Evolutionary conservation across 1,140 invertebrate species (phyloP), one percentile per base, ranked within the genome.

Genomic region (Drosophila nannoptera): DNA sequence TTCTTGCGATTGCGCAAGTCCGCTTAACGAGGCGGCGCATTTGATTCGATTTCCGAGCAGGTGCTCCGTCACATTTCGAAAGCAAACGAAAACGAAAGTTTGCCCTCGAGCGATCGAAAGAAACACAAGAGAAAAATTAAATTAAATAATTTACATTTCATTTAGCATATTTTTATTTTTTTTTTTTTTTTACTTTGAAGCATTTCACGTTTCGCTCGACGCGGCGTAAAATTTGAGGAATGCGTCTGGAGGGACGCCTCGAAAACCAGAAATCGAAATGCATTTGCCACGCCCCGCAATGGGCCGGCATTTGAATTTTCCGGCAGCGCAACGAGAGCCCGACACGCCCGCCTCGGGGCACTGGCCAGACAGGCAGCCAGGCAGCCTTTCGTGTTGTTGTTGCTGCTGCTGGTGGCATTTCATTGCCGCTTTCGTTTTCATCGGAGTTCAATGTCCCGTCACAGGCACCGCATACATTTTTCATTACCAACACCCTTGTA

Each of bases 391-490:
- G 45, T 63, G 14, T 22, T 46, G 42, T 38, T 55, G 40, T 35
- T 59, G 11, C 33, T 50, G 16, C 22, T 40, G 45, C 43, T 54
- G 38, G 48, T 33, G 12, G 80, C 78, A 84, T 73, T 84, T 84
- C 78, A 84, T 80, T 83, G 80, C 80, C 65, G 75, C 78, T 82
- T 82, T 82, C 78, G 65, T 78, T 84, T 77, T 78, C 72, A 59
- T 74, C 36, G 58, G 58, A 74, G 80, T 84, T 84, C 80, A 84
- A 71, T 86, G 81, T 74, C 81, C 54, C 54, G 31, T 70, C 22
- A 22, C 48, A 29, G 14, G 40, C 22, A 35, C 29, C 55, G 69
- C 62, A 71, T 71, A 71, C 60, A 71, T 60, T 71, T 60, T 48
- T 43, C 35, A 38, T 63, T 63, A 52, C 46, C 66, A 59, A 52